These are phyloP conservation scores for Himalopsyche anomala DNA, from an alignment of 2,888 invertebrate genomes.

Conservation along the genomic window DNA sequence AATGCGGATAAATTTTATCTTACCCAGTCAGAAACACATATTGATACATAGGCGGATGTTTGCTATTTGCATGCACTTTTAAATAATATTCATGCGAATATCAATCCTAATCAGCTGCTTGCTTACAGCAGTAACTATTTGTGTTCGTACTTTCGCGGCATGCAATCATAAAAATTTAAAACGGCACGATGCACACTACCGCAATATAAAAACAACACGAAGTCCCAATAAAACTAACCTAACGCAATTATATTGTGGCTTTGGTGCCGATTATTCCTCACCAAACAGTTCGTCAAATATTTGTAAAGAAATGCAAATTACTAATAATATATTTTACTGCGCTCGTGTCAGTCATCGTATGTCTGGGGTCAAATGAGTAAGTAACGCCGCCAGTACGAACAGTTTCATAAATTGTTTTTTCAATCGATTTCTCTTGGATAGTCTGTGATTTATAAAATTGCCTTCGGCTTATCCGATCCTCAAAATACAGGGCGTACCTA, in stretches of 20 bases:
- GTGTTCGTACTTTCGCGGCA: conserved; percentile 41
- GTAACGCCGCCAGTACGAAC: too few relatives aligned
- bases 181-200: conserved; percentile 49
- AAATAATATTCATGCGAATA: not conserved
- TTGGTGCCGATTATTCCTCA: not conserved
- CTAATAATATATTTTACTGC: too few relatives aligned
- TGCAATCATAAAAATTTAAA: conserved; percentile 57
- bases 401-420: too few relatives aligned
- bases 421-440: too few relatives aligned
- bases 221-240: conserved; percentile 62
- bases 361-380: too few relatives aligned
- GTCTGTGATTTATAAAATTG: too few relatives aligned
- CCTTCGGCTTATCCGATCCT: too few relatives aligned
- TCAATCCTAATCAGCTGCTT: conserved; percentile 62
- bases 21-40: not conserved
- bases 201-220: conserved; percentile 53
- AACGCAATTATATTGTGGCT: conserved; percentile 53
- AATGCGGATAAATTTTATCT: too few relatives aligned
- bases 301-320: too few relatives aligned
- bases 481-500: too few relatives aligned
- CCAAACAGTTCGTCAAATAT: not conserved
- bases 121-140: conserved; percentile 37
- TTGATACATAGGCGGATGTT: not conserved
- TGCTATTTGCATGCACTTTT: not conserved
- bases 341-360: too few relatives aligned